Evolutionary conservation across 2,113 vertebrate species (phyloP).

Genomic region (Takifugu flavidus): DNA sequence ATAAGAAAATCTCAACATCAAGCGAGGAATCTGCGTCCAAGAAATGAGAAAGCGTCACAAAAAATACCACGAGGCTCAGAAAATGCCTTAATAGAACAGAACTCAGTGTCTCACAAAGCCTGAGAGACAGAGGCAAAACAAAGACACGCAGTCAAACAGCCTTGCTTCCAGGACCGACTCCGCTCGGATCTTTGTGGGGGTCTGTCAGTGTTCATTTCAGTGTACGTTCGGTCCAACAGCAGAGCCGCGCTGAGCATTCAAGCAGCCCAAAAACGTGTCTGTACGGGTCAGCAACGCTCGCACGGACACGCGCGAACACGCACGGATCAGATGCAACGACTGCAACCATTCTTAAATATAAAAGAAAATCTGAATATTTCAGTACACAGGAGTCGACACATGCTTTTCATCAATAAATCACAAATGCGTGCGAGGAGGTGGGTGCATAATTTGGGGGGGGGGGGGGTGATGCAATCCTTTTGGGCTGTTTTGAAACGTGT

Average conservation of each 20-base stretch:
- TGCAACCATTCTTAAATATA: background rate
- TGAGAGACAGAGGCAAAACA: conserved; percentile 50
- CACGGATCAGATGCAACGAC: background rate
- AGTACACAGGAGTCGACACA: conserved; percentile 24
- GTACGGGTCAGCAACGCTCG: background rate
- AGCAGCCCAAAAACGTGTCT: conserved; percentile 1
- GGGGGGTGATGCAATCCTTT: conserved; percentile 68
- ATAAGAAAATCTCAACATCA: no score
- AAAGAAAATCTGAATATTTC: conserved; percentile 18
- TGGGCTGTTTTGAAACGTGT: conserved; percentile 61
- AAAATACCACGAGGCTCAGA: conserved; percentile 46
- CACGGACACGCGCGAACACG: background rate
- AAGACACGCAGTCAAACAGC: conserved; percentile 54
- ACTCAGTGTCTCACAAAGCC: conserved; percentile 45
- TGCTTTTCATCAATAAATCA: conserved; percentile 68
- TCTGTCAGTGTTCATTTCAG: conserved; percentile 45
- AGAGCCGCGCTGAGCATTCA: conserved; percentile 25
- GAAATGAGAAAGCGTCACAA: conserved; percentile 38
- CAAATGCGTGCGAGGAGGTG: conserved; percentile 32
- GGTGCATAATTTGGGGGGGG: conserved; percentile 52
- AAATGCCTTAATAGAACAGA: conserved; percentile 36
- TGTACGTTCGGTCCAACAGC: conserved; percentile 34
- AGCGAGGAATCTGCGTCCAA: conserved; percentile 28
- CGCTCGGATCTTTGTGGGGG: conserved; percentile 28
- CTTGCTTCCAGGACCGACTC: conserved; percentile 37